Evolutionary conservation across 37 sponge, comb jelly and placozoan genomes (phyloP).

Genomic region (Aplysina aerophoba): DNA sequence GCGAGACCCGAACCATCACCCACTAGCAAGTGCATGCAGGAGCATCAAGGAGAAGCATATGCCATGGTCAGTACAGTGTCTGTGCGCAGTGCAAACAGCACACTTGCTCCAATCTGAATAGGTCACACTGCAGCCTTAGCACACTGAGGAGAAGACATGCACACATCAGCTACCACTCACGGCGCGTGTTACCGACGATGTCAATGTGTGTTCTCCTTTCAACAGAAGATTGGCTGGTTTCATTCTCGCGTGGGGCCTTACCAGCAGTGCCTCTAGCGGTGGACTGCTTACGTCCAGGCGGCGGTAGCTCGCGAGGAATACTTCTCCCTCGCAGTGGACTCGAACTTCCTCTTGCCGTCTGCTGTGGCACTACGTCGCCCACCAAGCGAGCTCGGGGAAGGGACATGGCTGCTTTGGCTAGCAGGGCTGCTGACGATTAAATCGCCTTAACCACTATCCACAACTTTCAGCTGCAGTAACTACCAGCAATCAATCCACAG

Average conservation of each 20-base stretch:
- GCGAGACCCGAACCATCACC: no score
- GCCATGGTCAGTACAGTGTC: no score
- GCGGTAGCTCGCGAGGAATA: background rate
- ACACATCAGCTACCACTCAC: background rate
- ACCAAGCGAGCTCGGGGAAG: constrained; percentile 10
- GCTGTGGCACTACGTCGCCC: background rate
- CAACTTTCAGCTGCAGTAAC: no score
- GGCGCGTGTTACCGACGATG: constrained; percentile 4
- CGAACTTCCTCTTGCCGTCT: background rate
- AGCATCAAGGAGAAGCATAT: background rate
- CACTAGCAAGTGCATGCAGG: background rate
- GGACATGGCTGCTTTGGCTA: background rate
- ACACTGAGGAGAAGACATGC: background rate
- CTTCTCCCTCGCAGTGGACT: background rate
- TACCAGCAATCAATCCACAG: no score
- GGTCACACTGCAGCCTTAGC: background rate
- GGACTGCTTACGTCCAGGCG: background rate
- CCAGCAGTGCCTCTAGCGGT: background rate
- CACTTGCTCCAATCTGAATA: background rate
- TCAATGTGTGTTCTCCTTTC: background rate
- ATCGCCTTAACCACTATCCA: no score
- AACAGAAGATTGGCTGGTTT: background rate
- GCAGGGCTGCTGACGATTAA: no score
- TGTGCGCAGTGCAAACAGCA: no score
- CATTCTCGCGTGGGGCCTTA: background rate